Percentiles rank a stretch among this genome's conserved stretches.
Conservation (phyloP, 2,888 invertebrate genomes). For the Latrodectus hesperus region DNA sequence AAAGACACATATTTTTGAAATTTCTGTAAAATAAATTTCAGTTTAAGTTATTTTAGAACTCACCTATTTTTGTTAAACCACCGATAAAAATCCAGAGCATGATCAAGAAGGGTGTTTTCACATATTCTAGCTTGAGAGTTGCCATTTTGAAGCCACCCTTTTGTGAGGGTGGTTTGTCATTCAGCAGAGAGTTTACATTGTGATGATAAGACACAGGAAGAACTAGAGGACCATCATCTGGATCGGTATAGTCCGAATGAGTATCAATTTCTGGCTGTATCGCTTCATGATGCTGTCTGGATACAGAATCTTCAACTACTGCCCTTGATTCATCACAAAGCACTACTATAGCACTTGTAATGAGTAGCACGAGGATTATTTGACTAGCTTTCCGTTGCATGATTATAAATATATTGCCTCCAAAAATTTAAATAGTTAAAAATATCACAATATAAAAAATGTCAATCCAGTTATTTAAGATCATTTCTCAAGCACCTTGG, state of each 20-base stretch:
- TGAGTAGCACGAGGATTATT: not conserved
- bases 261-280: conserved; percentile 62
- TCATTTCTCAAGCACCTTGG: too few relatives aligned
- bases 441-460: too few relatives aligned
- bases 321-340: conserved; percentile 58
- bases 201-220: conserved; percentile 62
- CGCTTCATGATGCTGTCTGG: conserved; percentile 62
- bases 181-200: conserved; percentile 36
- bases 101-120: conserved; percentile 75
- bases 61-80: conserved; percentile 77
- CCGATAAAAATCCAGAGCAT: conserved; percentile 76
- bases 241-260: conserved; percentile 29
- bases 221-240: conserved; percentile 57
- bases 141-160: conserved; percentile 56
- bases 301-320: conserved; percentile 55
- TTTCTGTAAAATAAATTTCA: too few relatives aligned
- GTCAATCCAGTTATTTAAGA: too few relatives aligned
- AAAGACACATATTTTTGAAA: too few relatives aligned
- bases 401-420: too few relatives aligned
- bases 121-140: conserved; percentile 46
- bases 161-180: conserved; percentile 36
- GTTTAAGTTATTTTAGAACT: conserved; percentile 68
- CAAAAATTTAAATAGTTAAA: too few relatives aligned
- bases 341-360: not conserved
- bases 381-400: too few relatives aligned